These are phyloP conservation scores for Heterochromis multidens DNA, from an alignment of 2,113 vertebrate species.

Conservation along the genomic window DNA sequence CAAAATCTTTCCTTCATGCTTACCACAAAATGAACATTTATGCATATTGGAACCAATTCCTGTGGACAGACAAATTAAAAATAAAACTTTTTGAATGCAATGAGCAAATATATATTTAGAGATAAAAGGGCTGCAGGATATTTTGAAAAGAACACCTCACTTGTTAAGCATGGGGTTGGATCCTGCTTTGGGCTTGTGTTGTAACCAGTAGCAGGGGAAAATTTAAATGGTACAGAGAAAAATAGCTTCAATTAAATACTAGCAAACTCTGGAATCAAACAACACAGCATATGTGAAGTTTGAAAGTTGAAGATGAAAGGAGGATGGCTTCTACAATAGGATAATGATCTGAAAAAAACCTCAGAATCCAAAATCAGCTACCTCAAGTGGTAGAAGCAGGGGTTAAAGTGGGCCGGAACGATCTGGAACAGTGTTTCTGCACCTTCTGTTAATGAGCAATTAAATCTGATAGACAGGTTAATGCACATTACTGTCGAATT, in stretches of 20 bases:
- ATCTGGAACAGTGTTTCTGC: neutral
- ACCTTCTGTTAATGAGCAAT: neutral
- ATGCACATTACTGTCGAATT: neutral
- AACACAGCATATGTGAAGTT: neutral
- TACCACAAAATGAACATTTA: neutral
- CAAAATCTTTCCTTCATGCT: neutral
- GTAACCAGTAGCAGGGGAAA: neutral
- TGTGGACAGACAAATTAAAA: neutral
- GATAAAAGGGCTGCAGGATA: neutral
- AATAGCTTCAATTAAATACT: neutral
- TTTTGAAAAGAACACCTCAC: neutral
- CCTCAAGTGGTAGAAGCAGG: neutral
- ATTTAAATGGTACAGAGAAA: neutral
- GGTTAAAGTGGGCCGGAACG: neutral
- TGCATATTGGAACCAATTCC: neutral
- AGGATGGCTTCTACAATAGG: neutral
- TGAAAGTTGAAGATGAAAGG: neutral
- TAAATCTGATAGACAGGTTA: neutral
- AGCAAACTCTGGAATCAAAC: neutral
- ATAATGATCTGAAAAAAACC: neutral
- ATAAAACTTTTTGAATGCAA: neutral
- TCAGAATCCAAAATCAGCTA: neutral
- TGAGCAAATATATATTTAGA: neutral
- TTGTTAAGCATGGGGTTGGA: neutral
- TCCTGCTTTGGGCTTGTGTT: neutral